phyloP scores from a whole-genome alignment of 2,113 vertebrate species.

The Odontophorus gujanensis region DNA sequence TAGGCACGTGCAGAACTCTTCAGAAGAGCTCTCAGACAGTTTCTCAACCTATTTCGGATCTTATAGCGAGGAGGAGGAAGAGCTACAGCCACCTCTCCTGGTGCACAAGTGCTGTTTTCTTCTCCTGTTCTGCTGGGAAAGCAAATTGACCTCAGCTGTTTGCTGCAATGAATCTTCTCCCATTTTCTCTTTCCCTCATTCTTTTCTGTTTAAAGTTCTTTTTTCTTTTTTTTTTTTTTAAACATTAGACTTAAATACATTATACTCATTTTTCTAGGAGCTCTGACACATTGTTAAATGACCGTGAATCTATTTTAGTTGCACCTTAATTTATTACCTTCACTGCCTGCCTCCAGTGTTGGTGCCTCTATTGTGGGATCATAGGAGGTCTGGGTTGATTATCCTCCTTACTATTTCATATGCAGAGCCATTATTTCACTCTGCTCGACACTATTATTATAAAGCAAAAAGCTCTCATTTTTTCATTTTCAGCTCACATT shows the following conservation, averaged over 20 bases:
- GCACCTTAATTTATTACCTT: conserved; percentile 57
- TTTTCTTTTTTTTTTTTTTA: neutral
- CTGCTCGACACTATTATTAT: neutral
- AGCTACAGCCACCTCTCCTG: neutral
- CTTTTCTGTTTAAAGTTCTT: neutral
- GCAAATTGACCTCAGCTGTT: neutral
- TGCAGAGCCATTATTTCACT: conserved; percentile 33
- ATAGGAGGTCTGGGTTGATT: conserved; percentile 23
- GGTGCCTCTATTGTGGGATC: neutral
- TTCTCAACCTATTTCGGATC: neutral
- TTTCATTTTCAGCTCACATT: conserved; percentile 17
- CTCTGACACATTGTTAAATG: conserved; percentile 17
- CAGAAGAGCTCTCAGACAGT: neutral
- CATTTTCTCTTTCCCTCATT: conserved; percentile 13
- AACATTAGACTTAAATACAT: conserved; percentile 39
- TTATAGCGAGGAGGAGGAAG: neutral
- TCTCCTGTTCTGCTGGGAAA: neutral
- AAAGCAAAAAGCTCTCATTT: conserved; percentile 19
- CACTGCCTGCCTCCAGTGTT: neutral
- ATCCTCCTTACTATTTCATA: conserved; percentile 36
- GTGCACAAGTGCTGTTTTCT: rapidly evolving
- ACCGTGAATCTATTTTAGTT: conserved; percentile 42
- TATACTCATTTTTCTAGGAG: conserved; percentile 5
- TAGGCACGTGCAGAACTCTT: neutral
- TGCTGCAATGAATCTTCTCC: conserved; percentile 43